phyloP scores from a whole-genome alignment of 2,113 vertebrate species.

The Panurus biarmicus region DNA sequence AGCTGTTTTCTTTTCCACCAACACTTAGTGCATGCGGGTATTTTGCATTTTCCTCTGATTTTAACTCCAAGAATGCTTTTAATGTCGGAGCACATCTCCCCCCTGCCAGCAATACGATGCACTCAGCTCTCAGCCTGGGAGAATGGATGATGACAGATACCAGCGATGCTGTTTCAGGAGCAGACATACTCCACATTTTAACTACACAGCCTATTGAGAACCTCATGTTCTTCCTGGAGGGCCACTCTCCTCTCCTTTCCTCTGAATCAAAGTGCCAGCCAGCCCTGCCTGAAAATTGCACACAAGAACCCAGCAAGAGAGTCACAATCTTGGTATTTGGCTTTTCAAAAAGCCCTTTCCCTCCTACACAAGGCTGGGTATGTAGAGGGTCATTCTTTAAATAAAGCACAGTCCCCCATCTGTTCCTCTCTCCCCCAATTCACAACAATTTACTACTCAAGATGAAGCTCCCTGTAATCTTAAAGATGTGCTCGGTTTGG shows the following conservation, averaged over 20 bases:
- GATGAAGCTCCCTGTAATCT: slow-evolving; percentile 67
- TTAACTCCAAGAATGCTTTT: slow-evolving; percentile 38
- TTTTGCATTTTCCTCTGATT: slow-evolving; percentile 36
- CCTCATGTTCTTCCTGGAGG: slow-evolving; percentile 52
- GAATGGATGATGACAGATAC: not conserved
- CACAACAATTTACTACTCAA: slow-evolving; percentile 68
- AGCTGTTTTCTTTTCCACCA: not conserved
- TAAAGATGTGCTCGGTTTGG: slow-evolving; percentile 60
- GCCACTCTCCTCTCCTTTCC: slow-evolving; percentile 47
- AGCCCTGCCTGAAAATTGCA: slow-evolving; percentile 50
- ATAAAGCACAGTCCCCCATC: slow-evolving; percentile 37
- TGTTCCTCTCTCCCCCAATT: slow-evolving; percentile 52
- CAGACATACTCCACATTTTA: slow-evolving; percentile 52
- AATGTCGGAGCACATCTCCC: not conserved
- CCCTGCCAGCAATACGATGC: not conserved
- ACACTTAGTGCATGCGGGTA: not conserved
- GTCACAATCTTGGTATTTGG: slow-evolving; percentile 48
- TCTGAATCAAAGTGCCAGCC: slow-evolving; percentile 42
- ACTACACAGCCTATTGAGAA: slow-evolving; percentile 43
- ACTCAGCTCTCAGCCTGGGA: slow-evolving; percentile 26
- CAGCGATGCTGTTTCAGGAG: not conserved
- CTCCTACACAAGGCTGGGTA: slow-evolving; percentile 53
- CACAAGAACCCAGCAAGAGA: slow-evolving; percentile 52
- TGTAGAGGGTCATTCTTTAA: slow-evolving; percentile 42
- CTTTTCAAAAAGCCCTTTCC: slow-evolving; percentile 56